Percentiles rank a stretch among this genome's conserved stretches.
Evolutionary conservation across 2,888 invertebrate species (phyloP).

Genomic region (Eulithis prunata): DNA sequence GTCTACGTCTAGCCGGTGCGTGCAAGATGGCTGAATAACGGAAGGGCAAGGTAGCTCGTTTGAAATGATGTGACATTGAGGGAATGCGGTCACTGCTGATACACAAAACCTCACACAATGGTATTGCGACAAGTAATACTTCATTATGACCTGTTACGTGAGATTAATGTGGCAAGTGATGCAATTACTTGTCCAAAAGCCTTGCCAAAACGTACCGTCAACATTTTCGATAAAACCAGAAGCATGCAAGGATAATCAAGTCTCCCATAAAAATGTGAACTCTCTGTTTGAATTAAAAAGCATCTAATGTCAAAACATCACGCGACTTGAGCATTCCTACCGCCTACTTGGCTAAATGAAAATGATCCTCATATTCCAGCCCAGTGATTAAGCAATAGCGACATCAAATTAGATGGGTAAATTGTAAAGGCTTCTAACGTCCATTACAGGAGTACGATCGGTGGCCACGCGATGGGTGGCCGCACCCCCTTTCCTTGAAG

Average conservation of each 20-base stretch:
- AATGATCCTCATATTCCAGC: conserved; percentile 35
- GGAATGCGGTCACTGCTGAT: conserved; percentile 52
- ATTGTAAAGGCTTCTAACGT: conserved; percentile 52
- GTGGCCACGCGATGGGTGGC: conserved; percentile 59
- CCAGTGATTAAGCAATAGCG: conserved; percentile 41
- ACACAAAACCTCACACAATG: conserved; percentile 54
- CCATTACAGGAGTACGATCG: conserved; percentile 48
- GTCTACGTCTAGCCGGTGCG: conserved; percentile 44
- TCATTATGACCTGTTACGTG: conserved; percentile 38
- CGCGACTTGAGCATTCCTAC: conserved; percentile 31
- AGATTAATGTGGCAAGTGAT: conserved; percentile 35
- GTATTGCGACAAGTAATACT: conserved; percentile 34
- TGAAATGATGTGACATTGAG: conserved; percentile 51
- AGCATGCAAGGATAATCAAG: background rate
- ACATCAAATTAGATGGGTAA: conserved; percentile 49
- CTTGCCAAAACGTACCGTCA: conserved; percentile 7
- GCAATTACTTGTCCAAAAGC: conserved; percentile 19
- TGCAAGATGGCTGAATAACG: conserved; percentile 47
- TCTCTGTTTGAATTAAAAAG: conserved; percentile 10
- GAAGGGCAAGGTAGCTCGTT: conserved; percentile 54
- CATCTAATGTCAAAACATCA: conserved; percentile 33
- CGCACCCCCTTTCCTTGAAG: conserved; percentile 43
- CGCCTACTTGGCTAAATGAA: conserved; percentile 41
- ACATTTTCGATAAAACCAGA: conserved; percentile 19
- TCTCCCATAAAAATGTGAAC: conserved; percentile 7